Conservation (phyloP, 37 sponge, comb jelly and placozoan genomes). For the Hormiphora californensis region DNA sequence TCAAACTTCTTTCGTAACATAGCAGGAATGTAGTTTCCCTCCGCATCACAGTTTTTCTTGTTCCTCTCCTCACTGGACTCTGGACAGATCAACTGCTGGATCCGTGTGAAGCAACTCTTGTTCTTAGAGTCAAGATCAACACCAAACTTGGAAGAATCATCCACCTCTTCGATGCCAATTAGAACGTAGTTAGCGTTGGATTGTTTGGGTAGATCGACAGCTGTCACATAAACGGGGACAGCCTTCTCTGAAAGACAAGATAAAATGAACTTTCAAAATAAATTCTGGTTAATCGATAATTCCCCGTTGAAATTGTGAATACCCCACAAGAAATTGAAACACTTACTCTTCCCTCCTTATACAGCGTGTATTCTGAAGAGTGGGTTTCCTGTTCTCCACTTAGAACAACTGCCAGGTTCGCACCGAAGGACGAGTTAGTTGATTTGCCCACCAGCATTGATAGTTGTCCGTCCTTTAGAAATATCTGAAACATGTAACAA, state of each 20-base stretch:
- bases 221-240: background rate
- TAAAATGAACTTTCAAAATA: background rate
- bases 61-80: background rate
- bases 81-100: background rate
- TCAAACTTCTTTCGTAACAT: background rate
- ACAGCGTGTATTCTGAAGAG: background rate
- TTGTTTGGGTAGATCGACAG: background rate
- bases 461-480: background rate
- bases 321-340: background rate
- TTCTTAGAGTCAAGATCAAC: background rate
- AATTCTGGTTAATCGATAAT: background rate
- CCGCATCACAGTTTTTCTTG: background rate
- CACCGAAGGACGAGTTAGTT: background rate
- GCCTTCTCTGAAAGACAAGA: background rate
- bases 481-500: background rate
- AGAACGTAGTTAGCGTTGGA: background rate
- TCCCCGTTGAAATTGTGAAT: background rate
- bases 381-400: background rate
- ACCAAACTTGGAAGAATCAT: background rate
- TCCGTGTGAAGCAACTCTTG: background rate
- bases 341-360: too few relatives aligned
- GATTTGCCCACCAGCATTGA: background rate
- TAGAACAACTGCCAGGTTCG: background rate
- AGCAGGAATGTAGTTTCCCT: background rate
- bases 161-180: background rate